Evolutionary conservation across 2,113 vertebrate genomes (phyloP).

Genomic region (Mustela nigripes): DNA sequence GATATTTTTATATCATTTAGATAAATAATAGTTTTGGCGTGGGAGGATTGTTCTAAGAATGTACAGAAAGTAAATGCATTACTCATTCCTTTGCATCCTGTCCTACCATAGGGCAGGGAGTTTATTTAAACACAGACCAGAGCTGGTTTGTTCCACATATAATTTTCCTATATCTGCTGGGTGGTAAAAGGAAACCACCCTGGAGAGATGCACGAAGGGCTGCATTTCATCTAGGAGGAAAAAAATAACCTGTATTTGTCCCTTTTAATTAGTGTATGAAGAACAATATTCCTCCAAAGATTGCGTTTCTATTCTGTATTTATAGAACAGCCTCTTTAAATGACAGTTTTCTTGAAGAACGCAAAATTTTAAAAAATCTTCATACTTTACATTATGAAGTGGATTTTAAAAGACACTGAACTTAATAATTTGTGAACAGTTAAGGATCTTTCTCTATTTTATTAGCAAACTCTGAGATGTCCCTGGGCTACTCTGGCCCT

Average conservation of each 20-base stretch:
- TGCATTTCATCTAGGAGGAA: conserved; percentile 42
- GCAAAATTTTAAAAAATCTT: conserved; percentile 8
- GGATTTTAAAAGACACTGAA: background rate
- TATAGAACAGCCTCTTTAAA: conserved; percentile 53
- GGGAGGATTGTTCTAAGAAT: conserved; percentile 3
- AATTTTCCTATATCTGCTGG: background rate
- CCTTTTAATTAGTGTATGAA: conserved; percentile 39
- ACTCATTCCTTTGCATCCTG: conserved; percentile 37
- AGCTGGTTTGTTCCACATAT: background rate
- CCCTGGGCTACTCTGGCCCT: background rate
- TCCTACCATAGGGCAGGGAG: background rate
- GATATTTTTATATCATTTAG: conserved; percentile 7
- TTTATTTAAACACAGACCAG: conserved; percentile 31
- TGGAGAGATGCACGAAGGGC: conserved; percentile 12
- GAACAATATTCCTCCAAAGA: background rate
- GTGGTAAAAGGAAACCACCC: background rate
- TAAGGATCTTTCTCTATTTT: background rate
- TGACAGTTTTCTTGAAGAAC: conserved; percentile 34
- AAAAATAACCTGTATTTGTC: background rate
- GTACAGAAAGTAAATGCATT: background rate
- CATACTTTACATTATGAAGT: background rate
- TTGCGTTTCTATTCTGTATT: background rate
- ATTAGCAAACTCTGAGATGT: background rate
- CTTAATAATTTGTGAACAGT: background rate
- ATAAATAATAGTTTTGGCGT: conserved; percentile 13